Evolutionary conservation across 2,888 invertebrate genomes (phyloP).

Genomic region (Orgyia antiqua): DNA sequence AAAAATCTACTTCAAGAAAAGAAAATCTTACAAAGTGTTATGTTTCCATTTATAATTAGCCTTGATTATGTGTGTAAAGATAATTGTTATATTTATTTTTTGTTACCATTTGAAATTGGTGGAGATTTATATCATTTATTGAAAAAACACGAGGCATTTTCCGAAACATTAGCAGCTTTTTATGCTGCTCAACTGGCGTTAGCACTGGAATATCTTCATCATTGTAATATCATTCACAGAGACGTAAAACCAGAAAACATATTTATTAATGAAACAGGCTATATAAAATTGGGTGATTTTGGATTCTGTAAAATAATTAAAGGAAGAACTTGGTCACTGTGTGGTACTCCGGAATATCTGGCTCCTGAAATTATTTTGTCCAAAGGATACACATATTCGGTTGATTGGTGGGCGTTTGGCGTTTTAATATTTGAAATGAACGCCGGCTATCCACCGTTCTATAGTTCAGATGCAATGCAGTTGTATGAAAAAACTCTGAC

Average conservation of each 20-base stretch:
- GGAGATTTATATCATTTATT: constrained; percentile 90
- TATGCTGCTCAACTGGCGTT: constrained; percentile 93
- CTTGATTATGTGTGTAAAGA: constrained; percentile 90
- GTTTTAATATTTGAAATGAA: constrained; percentile 92
- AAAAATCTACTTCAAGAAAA: constrained; percentile 92
- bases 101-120: constrained; percentile 88
- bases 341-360: constrained; percentile 97
- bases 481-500: constrained; percentile 96
- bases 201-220: constrained; percentile 93
- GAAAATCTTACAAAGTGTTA: constrained; percentile 87
- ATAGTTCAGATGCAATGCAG: constrained; percentile 89
- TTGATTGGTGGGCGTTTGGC: constrained; percentile 97
- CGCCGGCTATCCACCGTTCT: constrained; percentile 95
- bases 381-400: constrained; percentile 92
- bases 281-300: constrained; percentile 91
- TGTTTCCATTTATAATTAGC: constrained; percentile 90
- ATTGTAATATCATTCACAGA: constrained; percentile 89
- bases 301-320: constrained; percentile 91
- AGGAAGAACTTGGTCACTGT: constrained; percentile 91
- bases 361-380: constrained; percentile 94
- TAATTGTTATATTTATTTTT: constrained; percentile 87
- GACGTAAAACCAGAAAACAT: constrained; percentile 96
- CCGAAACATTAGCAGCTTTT: constrained; percentile 88
- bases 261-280: constrained; percentile 84
- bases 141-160: constrained; percentile 75